Evolutionary conservation across 2,113 vertebrate species (phyloP), one percentile per base, ranked within the genome.

Genomic region (Percopsis transmontana): DNA sequence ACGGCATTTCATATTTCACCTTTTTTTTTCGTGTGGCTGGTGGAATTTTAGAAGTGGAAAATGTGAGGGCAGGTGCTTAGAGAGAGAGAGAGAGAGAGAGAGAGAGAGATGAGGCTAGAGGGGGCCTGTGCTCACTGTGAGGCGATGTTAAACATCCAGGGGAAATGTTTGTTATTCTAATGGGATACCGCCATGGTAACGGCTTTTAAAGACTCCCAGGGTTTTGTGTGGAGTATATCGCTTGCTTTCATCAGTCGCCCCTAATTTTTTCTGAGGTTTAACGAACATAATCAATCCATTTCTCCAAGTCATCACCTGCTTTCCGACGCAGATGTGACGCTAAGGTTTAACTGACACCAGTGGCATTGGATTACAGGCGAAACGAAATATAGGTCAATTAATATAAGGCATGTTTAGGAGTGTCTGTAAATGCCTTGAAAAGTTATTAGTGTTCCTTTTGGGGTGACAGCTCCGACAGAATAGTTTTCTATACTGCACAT

Each of bases 91-190:
- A 21, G 57, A 21, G 39, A 21, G 41, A 1, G 57, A 14, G 72
- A 21, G 57, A 13, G 57, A 14, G 19, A 14, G 39, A 7, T 68
- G 76, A 42, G 62, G 62, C 68, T 76, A 60, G 59, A 75, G 78
- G 79, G 76, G 78, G 62, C 81, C 72, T 82, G 57, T 73, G 78
- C 85, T 87, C 82, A 84, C 81, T 86, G 82, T 82, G 82, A 88
- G 83, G 86, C 85, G 75, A 85, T 89, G 85, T 90, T 87, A 84
- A 88, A 91, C 86, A 91, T 88, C 84, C 86, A 90, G 87, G 83
- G 88, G 85, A 90, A 90, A 90, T 91, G 85, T 90, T 33, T 33
- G 27, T 33, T 33, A 6, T 33, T 33, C 6, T 33, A 89, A 90
- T 87, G 85, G 88, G 87, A 90, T 82, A 81, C 81, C 85, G 76